These are phyloP conservation scores for Rhodophaea formosa DNA, from an alignment of 2,888 invertebrate species.

Conservation along the genomic window DNA sequence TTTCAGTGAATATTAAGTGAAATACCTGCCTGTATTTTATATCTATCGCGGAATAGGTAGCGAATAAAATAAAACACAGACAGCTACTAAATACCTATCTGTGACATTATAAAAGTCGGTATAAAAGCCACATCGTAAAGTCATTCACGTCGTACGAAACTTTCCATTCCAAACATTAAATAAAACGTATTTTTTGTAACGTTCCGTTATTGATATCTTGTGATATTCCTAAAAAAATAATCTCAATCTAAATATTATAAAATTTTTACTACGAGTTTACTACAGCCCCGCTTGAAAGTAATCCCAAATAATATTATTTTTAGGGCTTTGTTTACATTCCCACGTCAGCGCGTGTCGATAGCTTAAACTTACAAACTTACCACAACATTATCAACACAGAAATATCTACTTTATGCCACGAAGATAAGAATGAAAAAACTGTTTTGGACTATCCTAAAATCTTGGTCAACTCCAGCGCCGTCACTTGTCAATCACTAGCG, in stretches of 20 bases:
- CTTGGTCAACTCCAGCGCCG: conserved; percentile 35
- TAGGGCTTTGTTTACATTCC: conserved; percentile 67
- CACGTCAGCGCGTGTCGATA: conserved; percentile 69
- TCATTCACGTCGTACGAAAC: too few relatives aligned
- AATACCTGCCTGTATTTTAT: neutral
- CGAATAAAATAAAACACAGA: too few relatives aligned
- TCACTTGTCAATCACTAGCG: conserved; percentile 55
- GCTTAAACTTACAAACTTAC: conserved; percentile 39
- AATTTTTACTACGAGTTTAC: conserved; percentile 25
- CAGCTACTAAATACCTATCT: too few relatives aligned
- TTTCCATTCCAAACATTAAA: too few relatives aligned
- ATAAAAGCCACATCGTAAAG: too few relatives aligned
- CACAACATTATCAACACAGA: conserved; percentile 23
- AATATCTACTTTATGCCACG: conserved; percentile 36
- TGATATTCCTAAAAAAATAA: neutral
- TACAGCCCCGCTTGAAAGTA: conserved; percentile 46
- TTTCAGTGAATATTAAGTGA: neutral
- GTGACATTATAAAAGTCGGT: too few relatives aligned
- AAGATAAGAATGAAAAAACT: conserved; percentile 19
- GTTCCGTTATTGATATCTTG: neutral
- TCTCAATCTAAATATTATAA: neutral
- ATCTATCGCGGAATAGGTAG: too few relatives aligned
- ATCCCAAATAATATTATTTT: conserved; percentile 44
- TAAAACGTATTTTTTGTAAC: too few relatives aligned
- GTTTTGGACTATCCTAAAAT: conserved; percentile 18